Evolutionary conservation across 2,888 invertebrate genomes (phyloP).

Genomic region (Amphipoea oculea): DNA sequence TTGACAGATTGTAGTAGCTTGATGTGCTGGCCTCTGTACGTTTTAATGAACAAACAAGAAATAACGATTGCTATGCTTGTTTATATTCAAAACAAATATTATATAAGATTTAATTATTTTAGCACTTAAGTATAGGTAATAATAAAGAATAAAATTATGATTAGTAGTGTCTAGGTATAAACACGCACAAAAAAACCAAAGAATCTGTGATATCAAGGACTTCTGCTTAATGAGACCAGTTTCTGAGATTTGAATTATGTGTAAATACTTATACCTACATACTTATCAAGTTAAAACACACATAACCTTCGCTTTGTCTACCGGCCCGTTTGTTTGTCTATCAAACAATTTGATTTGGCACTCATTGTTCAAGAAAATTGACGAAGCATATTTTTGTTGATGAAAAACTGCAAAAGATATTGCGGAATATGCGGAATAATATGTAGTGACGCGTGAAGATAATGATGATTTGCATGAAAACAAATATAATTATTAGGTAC

Average conservation of each 20-base stretch:
- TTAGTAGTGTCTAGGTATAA: not conserved
- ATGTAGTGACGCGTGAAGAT: not conserved
- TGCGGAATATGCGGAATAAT: too few relatives aligned
- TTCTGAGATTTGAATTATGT: constrained; percentile 31
- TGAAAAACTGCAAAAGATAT: not conserved
- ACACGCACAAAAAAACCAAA: constrained; percentile 6
- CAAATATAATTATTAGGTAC: too few relatives aligned
- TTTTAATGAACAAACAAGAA: not conserved
- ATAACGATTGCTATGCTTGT: not conserved
- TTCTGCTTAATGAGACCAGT: constrained; percentile 19
- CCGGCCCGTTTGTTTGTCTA: constrained; percentile 16
- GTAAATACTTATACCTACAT: constrained; percentile 22
- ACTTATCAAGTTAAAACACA: constrained; percentile 5
- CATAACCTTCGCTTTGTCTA: constrained; percentile 31
- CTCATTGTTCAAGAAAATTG: constrained; percentile 11
- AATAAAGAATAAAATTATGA: constrained; percentile 3
- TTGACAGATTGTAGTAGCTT: too few relatives aligned
- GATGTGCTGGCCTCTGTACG: too few relatives aligned
- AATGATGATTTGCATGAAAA: too few relatives aligned
- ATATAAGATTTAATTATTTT: not conserved
- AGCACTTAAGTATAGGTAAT: not conserved
- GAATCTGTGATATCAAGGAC: constrained; percentile 36
- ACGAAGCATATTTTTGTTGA: not conserved
- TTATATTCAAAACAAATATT: not conserved
- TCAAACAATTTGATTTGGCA: constrained; percentile 22